Evolutionary conservation across 2,888 invertebrate species (phyloP).

Genomic region (Pteria penguin): DNA sequence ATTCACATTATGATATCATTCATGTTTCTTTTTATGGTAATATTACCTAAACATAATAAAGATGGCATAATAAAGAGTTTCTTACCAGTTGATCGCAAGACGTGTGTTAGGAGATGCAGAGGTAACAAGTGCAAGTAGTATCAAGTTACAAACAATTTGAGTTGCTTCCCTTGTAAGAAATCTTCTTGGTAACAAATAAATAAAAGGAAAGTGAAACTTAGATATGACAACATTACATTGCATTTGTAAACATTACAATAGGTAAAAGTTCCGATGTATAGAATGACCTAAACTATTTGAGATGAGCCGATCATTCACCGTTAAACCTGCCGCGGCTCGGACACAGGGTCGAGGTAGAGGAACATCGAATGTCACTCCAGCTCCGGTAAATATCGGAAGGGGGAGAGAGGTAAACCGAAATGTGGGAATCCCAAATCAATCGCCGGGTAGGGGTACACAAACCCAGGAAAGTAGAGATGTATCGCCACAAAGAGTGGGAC

Average conservation of each 20-base stretch:
- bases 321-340: conserved; percentile 42
- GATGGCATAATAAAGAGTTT: no score
- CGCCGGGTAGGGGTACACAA: not conserved
- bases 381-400: not conserved
- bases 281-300: not conserved
- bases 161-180: not conserved
- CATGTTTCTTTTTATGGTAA: no score
- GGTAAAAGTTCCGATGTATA: conserved; percentile 23
- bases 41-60: no score
- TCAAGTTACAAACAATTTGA: not conserved
- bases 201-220: not conserved
- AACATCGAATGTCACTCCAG: not conserved
- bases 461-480: not conserved
- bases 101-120: no score
- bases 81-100: no score
- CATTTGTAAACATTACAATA: conserved; percentile 14
- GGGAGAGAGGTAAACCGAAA: not conserved
- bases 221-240: not conserved
- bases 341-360: conserved; percentile 48
- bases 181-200: not conserved
- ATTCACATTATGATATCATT: no score
- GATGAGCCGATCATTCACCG: conserved; percentile 51
- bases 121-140: no score
- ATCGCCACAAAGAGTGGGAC: not conserved
- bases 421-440: not conserved